Evolutionary conservation across 2,797 vertebrate species (phyloP).

Genomic region (Microctenopoma stevenorrisi): DNA sequence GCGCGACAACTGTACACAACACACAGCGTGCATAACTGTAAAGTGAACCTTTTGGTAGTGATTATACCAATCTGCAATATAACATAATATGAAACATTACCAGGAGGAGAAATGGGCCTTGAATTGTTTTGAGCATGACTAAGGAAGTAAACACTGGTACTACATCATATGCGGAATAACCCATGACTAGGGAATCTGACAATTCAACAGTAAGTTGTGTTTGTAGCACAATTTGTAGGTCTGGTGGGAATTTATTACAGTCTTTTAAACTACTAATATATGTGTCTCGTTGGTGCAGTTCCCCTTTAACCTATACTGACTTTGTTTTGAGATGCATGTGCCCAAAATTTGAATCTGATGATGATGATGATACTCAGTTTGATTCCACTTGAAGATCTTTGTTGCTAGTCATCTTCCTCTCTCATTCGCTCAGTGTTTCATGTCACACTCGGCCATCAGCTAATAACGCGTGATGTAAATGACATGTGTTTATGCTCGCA

Average conservation of each 20-base stretch:
- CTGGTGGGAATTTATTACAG: no score
- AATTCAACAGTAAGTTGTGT: no score
- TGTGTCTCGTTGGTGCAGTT: not conserved
- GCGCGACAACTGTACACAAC: no score
- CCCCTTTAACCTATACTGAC: no score
- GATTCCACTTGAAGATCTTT: constrained; percentile 7
- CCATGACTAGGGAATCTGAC: no score
- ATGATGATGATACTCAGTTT: not conserved
- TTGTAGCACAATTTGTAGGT: no score
- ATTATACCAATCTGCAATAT: no score
- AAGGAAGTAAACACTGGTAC: not conserved
- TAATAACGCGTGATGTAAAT: constrained; percentile 7
- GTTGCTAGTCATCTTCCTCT: constrained; percentile 8
- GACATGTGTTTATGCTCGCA: constrained; percentile 48
- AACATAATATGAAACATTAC: no score
- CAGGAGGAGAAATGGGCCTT: not conserved
- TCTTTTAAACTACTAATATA: no score
- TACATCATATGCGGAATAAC: no score
- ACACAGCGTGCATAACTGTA: no score
- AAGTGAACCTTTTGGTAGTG: no score
- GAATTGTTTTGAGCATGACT: not conserved
- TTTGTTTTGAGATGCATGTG: not conserved
- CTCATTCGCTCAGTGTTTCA: constrained; percentile 2
- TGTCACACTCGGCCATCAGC: not conserved
- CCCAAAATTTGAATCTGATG: not conserved